Evolutionary conservation across 23 tunicate genomes (phyloP).

Genomic region (Ciona savignyi): DNA sequence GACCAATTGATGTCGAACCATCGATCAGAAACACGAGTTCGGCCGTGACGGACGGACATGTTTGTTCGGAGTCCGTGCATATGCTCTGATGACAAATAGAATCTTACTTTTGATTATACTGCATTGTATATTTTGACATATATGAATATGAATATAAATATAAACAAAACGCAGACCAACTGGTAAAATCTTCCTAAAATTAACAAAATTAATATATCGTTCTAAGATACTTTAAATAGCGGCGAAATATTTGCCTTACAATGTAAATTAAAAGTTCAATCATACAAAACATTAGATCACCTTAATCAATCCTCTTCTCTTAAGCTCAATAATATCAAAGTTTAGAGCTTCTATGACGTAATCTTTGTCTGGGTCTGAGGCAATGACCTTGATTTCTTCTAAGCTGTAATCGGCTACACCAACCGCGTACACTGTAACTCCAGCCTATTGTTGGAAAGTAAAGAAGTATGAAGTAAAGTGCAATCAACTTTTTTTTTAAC

Average conservation of each 20-base stretch:
- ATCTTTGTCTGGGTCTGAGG: conserved; percentile 79
- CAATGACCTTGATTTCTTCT: conserved; percentile 66
- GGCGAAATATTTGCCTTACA: too few relatives aligned
- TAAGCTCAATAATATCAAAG: conserved; percentile 67
- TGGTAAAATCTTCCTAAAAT: too few relatives aligned
- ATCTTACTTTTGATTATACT: too few relatives aligned
- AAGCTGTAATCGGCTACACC: conserved; percentile 58
- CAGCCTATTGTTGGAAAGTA: conserved; percentile 37
- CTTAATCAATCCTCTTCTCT: conserved; percentile 72
- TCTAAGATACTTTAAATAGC: too few relatives aligned
- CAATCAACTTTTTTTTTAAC: neutral
- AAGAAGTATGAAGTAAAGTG: neutral
- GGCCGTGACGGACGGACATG: conserved; percentile 63
- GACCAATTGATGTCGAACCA: conserved; percentile 45
- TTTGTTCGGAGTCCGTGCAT: conserved; percentile 43
- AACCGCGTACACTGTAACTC: conserved; percentile 70
- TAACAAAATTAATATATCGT: too few relatives aligned
- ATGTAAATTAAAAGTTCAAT: too few relatives aligned
- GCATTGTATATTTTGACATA: too few relatives aligned
- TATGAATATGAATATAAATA: too few relatives aligned
- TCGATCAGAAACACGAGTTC: conserved; percentile 82
- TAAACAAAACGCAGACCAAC: too few relatives aligned
- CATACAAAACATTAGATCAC: too few relatives aligned
- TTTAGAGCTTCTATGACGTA: conserved; percentile 62
- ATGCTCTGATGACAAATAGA: conserved; percentile 68